Base-by-base conservation (phyloP, 2,888 invertebrate genomes). In the Erannis defoliaria region DNA sequence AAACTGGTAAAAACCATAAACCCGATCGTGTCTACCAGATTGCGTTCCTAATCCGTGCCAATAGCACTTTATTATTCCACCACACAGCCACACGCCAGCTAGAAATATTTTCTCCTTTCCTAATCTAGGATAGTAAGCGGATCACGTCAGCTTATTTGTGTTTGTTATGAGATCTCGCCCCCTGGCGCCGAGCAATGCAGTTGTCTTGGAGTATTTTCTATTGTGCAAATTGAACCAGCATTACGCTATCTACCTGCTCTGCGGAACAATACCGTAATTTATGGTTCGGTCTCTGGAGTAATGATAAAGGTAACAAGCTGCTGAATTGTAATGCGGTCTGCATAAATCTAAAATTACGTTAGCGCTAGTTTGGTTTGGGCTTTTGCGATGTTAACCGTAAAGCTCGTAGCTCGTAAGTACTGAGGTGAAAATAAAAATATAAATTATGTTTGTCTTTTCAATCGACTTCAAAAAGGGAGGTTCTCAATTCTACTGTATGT, bases 131-230 rank as follows among this genome's bases (percentile, higher is more conserved):
- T 78, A 78, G 88, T 90, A 92, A 93, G 90, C 88, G 88, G 92
- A 90, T 93, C 91, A 92, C 86, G 92, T 92, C 92, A 86, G 82
- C 84, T 92, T 91, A 90, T 89, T 90, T 88, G 85, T 90, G 86
- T 91, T 90, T 89, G 90, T 90, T 91, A 91, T 90, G 88, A 90
- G 89, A 86, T 85, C 78, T 73, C 76, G 78, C 84, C 85, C 85
- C 84, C 83, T 75, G 82, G 89, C 86, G 87, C 85, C 84, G 50
- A 43, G 53, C 49, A 23, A 48, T 62, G 62, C 62, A 62, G 55
- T 80, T 75, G 74, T 78, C 77, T 78, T 77, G 78, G 74, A 78
- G 77, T 48, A 62, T 62, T 79, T 78, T 76, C 75, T 72, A 79
- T 80, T 84, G 80, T 77, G 77, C 80, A 82, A 83, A 86, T 81